Evolutionary conservation across 64 coral and sea anemone species (phyloP), one percentile per base, ranked within the genome.

Genomic region (Porites lutea): DNA sequence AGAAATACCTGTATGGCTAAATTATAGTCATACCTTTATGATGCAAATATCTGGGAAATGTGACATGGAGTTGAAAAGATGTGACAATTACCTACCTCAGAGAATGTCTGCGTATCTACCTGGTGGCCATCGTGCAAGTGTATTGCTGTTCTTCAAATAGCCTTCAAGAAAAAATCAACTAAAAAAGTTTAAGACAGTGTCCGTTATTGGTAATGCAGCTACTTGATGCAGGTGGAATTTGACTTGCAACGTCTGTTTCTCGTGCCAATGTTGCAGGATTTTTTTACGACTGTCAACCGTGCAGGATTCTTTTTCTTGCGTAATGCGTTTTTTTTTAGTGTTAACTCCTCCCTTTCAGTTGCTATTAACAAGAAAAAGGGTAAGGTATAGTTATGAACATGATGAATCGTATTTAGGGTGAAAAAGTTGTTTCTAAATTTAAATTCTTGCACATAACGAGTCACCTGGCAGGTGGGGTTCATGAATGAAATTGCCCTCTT

Each of bases 11-110:
- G n/a, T n/a, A n/a, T n/a, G 57, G 57, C 5, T 13, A 6, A 13
- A 59, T 59, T 59, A 13, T 59, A 59, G 13, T 6, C 57, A 59
- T 59, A 59, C 57, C 57, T 59, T 59, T 59, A 13, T 5, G 57
- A 59, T 59, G 5, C 57, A 59, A 5, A 59, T 13, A 13, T 59
- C 57, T 5, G 57, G 57, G 13, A 59, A 59, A 59, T 59, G 57
- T n/a, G n/a, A n/a, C 64, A 67, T 67, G 64, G 14, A 67, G 64
- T 67, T n/a, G 64, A 67, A 67, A 67, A 67, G 67, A 71, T 71
- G 67, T 71, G 67, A 71, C 21, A 23, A 23, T 71, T 71, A 44
- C 67, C 21, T 19, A 71, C n/a, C 67, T 71, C 43, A 23, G 67
- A 23, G 67, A 0, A 71, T 23, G 67, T 71, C 67, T 19, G 43